Base-by-base conservation (phyloP, 2,113 vertebrate genomes). In the Nycticebus coucang region DNA sequence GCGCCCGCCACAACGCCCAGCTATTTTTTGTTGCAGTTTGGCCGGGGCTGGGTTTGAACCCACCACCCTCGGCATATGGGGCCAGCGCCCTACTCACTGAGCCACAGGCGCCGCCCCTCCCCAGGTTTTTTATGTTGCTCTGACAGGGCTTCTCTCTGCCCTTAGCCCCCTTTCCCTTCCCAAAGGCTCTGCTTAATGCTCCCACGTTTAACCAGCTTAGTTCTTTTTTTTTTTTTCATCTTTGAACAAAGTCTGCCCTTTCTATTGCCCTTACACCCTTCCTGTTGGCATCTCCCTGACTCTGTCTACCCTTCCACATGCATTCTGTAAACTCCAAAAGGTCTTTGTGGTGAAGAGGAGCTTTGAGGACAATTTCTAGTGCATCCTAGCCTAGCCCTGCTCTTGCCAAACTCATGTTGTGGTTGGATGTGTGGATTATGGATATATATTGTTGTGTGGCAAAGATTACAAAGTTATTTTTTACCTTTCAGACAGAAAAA, bases 401-500 rank as follows among this genome's bases (percentile, higher is more conserved):
- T 13, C 19, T 55, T 55, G 33, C 17, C n/a, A 62, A 14, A 62
- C 68, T 28, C 77, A 82, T 10, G 24, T 26, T 72, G 8, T 89
- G 19, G 41, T 78, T 72, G 55, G 1, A n/a, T 72, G 21, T 35
- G 45, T 64, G 62, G 80, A 45, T 37, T 66, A 85, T 33, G 9
- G 50, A 41, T 79, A 35, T 79, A 79, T 71, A 72, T 7, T 19
- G 26, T 19, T 79, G 41, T 30, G 12, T 41, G 45, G 69, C 69
- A 5, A 64, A 50, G 45, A 75, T 81, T 53, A 53, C 66, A 74
- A 55, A 80, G 81, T 86, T 53, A 93, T n/a, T 89, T 82, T 83
- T 84, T 37, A 88, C 69, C 15, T 86, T 19, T 75, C 15, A 69
- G 66, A 91, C 93, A 75, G n/a, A 74, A 80, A 80, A 86, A 74